Evolutionary conservation across 1,140 invertebrate species (phyloP).

Genomic region (Brachionus plicatilis): DNA sequence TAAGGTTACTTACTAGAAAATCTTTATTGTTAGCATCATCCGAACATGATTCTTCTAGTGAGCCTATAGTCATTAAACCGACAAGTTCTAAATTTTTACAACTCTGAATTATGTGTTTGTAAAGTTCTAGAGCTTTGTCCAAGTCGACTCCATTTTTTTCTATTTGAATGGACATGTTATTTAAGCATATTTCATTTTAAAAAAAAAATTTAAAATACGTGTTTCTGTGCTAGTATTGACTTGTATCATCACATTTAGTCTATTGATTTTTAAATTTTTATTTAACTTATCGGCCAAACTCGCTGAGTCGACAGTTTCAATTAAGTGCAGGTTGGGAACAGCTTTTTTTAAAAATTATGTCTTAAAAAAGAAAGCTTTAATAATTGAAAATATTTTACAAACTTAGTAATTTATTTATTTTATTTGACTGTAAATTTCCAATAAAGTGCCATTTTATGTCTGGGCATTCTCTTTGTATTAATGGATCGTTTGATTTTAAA

Average conservation of each 20-base stretch:
- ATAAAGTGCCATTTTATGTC: slow-evolving; percentile 98
- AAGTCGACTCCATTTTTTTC: slow-evolving; percentile 43
- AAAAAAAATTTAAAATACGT: slow-evolving; percentile 59
- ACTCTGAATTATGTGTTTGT: slow-evolving; percentile 67
- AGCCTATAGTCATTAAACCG: slow-evolving; percentile 94
- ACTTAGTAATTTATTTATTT: slow-evolving; percentile 59
- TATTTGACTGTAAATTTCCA: slow-evolving; percentile 86
- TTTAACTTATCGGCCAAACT: slow-evolving; percentile 70
- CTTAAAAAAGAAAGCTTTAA: background rate
- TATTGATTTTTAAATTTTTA: slow-evolving; percentile 57
- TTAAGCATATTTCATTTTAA: no score
- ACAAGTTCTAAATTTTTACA: slow-evolving; percentile 72
- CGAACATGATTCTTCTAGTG: slow-evolving; percentile 69
- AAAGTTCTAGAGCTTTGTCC: slow-evolving; percentile 62
- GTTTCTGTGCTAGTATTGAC: slow-evolving; percentile 90
- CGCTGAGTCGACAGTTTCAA: slow-evolving; percentile 80
- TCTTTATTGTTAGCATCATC: slow-evolving; percentile 78
- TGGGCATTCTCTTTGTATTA: slow-evolving; percentile 72
- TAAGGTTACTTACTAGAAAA: slow-evolving; percentile 62
- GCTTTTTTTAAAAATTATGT: slow-evolving; percentile 41
- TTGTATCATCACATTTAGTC: slow-evolving; percentile 63
- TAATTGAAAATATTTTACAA: background rate
- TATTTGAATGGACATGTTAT: background rate
- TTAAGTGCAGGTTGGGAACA: slow-evolving; percentile 69
- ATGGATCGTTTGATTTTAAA: slow-evolving; percentile 69